Percentiles rank a stretch among this genome's conserved stretches.
phyloP scores from a whole-genome alignment of 2,113 vertebrate species.

The Tamias sibiricus region DNA sequence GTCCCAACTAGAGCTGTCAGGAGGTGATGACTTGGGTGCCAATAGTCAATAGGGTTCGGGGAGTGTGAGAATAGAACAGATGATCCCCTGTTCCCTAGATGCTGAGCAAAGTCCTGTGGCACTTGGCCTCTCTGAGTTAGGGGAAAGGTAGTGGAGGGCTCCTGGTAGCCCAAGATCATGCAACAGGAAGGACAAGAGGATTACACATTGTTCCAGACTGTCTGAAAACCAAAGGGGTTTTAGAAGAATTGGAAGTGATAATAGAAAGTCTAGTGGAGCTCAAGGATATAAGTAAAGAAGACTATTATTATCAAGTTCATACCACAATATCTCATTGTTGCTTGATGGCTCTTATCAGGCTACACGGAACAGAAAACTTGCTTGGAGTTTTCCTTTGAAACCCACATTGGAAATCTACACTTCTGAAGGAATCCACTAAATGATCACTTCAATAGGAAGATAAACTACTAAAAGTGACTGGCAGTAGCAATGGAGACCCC shows the following conservation, averaged over 20 bases:
- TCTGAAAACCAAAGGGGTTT: conserved; percentile 92
- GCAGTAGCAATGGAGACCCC: conserved; percentile 93
- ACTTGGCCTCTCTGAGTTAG: neutral
- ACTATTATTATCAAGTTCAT: conserved; percentile 92
- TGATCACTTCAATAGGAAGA: conserved; percentile 90
- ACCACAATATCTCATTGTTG: conserved; percentile 94
- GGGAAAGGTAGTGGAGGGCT: neutral
- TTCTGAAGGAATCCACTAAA: conserved; percentile 26
- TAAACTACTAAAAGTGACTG: conserved; percentile 93
- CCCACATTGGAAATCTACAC: neutral
- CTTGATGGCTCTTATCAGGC: conserved; percentile 91
- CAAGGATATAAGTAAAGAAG: conserved; percentile 88
- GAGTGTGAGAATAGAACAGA: conserved; percentile 81
- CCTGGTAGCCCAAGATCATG: conserved; percentile 82
- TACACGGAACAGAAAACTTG: neutral
- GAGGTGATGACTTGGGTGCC: neutral
- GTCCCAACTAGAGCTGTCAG: neutral
- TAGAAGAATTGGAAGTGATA: conserved; percentile 94
- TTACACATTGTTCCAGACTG: conserved; percentile 92
- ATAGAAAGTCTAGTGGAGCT: conserved; percentile 91
- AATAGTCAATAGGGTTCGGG: neutral
- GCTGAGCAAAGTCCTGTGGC: conserved; percentile 77
- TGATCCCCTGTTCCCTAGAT: conserved; percentile 78
- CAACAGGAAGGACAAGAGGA: conserved; percentile 93
- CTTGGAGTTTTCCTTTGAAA: conserved; percentile 28